A percentile compares a stretch with the other conserved stretches of the same genome.
Conservation (phyloP, 2,113 vertebrate genomes). For the Todiramphus saurophagus region DNA sequence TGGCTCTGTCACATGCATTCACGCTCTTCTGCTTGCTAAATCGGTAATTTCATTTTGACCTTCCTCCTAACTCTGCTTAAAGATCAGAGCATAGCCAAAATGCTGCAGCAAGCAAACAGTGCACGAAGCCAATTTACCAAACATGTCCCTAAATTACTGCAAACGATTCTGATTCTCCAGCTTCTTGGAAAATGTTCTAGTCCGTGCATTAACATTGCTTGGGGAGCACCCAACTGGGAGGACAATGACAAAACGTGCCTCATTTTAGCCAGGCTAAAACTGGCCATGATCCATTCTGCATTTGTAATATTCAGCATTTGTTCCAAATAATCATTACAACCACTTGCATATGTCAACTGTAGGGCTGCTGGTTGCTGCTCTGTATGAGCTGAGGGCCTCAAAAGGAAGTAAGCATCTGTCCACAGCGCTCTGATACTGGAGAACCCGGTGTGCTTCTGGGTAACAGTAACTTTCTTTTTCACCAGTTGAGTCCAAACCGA, state of each 20-base stretch:
- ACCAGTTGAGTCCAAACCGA: not conserved
- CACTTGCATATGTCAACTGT: not conserved
- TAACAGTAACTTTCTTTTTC: not conserved
- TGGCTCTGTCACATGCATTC: not conserved
- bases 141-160: not conserved
- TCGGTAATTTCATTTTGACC: not conserved
- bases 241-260: not conserved
- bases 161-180: not conserved
- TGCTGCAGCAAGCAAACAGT: not conserved
- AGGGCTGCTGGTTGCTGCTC: not conserved
- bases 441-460: not conserved
- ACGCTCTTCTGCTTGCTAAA: not conserved
- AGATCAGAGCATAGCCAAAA: not conserved
- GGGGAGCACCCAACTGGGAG: not conserved
- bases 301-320: not conserved
- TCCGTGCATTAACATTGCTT: not conserved
- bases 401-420: not conserved
- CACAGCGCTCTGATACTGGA: not conserved
- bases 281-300: not conserved
- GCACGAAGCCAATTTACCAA: not conserved
- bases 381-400: not conserved
- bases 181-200: not conserved
- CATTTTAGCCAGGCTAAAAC: not conserved
- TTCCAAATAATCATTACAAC: not conserved
- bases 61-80: not conserved